Conservation (phyloP, 2,797 vertebrate species). For the Squalus acanthias region DNA sequence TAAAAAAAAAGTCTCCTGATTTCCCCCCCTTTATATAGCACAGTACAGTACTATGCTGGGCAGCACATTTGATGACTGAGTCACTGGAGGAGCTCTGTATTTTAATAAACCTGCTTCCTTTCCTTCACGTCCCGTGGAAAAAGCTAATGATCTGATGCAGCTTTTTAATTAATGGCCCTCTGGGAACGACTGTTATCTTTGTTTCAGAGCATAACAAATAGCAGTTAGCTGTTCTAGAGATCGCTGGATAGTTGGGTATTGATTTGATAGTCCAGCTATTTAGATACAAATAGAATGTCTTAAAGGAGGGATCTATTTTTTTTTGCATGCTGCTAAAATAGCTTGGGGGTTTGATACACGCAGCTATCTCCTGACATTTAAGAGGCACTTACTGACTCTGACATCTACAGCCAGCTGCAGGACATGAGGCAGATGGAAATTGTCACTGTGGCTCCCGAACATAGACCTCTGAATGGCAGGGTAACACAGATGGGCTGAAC, state of each 20-base stretch:
- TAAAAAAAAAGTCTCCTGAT: neutral
- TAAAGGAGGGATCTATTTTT: neutral
- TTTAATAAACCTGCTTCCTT: neutral
- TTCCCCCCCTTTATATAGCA: neutral
- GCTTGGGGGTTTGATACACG: neutral
- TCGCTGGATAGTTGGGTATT: neutral
- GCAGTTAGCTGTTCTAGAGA: neutral
- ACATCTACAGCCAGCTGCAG: neutral
- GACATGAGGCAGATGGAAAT: neutral
- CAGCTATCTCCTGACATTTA: neutral
- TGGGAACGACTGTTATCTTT: neutral
- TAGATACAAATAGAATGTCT: neutral
- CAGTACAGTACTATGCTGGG: neutral
- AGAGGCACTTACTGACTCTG: neutral
- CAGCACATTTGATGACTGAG: neutral
- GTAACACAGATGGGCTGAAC: neutral
- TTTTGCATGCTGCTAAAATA: neutral
- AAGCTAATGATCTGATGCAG: neutral
- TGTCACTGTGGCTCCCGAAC: neutral
- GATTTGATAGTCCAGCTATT: neutral
- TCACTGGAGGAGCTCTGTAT: neutral
- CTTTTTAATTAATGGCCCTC: neutral
- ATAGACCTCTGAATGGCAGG: neutral
- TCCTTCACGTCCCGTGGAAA: neutral
- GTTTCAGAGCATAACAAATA: neutral